Base-by-base conservation (phyloP, 2,113 vertebrate genomes). In the Hiodon tergisus region DNA sequence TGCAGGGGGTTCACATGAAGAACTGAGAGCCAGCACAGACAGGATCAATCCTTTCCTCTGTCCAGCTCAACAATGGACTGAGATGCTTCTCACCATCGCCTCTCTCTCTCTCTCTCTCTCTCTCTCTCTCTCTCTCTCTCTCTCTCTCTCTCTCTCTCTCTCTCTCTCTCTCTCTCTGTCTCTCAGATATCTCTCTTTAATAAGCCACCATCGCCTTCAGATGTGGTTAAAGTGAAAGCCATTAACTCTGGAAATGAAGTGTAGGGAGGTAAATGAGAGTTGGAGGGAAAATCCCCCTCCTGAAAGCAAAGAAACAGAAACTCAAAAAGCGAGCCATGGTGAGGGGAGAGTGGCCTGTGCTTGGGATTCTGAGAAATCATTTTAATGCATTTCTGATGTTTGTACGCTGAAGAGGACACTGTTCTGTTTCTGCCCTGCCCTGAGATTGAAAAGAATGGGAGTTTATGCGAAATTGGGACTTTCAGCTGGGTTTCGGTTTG, bases 301-400 rank as follows among this genome's bases (percentile, higher is more conserved):
- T 13, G 16, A 9, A 75, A 68, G 73, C 31, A 51, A 57, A 59
- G 73, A 60, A 75, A 58, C 46, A 60, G 65, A 75, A 75, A 75
- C 65, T 53, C 6, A 47, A 48, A 60, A 55, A 8, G 48, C 17
- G 59, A 63, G 57, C n/a, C 63, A 16, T 46, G 59, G 72, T 65
- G 72, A 16, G 59, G 70, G 57, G 13, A 5, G n/a, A 3, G 54
- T 13, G 17, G 2, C 52, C 54, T n/a, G 47, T 14, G 14, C 51
- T 74, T 67, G 59, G 46, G 31, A 16, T 73, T 63, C 60, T 73
- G 51, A 63, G 59, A 62, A 73, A 50, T 51, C 5, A 52, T 63
- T 73, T 11, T 7, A 73, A 13, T 66, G n/a, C 48, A 31, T 67
- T 74, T 67, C 31, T 67, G 55, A 74, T n/a, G 58, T 50, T 14